Evolutionary conservation across 2,888 invertebrate genomes (phyloP).

Genomic region (Drosophila suboccidentalis): DNA sequence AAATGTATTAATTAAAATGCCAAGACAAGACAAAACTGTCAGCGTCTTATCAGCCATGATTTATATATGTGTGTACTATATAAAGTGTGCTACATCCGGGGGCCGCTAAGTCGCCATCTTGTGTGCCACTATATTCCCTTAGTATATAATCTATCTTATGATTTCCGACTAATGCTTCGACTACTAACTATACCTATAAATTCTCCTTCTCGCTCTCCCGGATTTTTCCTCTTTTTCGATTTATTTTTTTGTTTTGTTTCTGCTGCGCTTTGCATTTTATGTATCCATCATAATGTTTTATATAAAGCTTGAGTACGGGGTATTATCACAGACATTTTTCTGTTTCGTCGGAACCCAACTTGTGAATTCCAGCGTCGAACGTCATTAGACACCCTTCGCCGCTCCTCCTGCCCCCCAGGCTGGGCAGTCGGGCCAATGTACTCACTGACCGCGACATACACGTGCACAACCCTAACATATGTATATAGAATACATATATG

Average conservation of each 20-base stretch:
- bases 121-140: conserved; percentile 42
- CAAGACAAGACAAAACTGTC: conserved; percentile 44
- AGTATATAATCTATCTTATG: conserved; percentile 56
- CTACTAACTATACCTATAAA: conserved; percentile 18
- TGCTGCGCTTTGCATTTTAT: conserved; percentile 66
- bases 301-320: conserved; percentile 16
- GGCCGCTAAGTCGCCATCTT: conserved; percentile 63
- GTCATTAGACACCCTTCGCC: conserved; percentile 61
- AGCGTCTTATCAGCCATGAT: conserved; percentile 68
- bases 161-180: conserved; percentile 26
- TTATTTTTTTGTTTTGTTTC: conserved; percentile 17
- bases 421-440: conserved; percentile 65
- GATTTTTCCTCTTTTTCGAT: background rate
- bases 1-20: conserved; percentile 74
- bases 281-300: conserved; percentile 22
- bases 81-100: conserved; percentile 71
- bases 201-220: background rate
- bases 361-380: conserved; percentile 58
- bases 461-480: conserved; percentile 32
- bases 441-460: conserved; percentile 44
- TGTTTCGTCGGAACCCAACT: conserved; percentile 62
- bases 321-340: conserved; percentile 47
- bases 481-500: background rate
- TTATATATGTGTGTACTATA: conserved; percentile 51
- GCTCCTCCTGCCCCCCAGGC: background rate